Percentiles rank a stretch among this genome's conserved stretches.
phyloP scores from a whole-genome alignment of 2,797 vertebrate species.

The Crocidura indochinensis region DNA sequence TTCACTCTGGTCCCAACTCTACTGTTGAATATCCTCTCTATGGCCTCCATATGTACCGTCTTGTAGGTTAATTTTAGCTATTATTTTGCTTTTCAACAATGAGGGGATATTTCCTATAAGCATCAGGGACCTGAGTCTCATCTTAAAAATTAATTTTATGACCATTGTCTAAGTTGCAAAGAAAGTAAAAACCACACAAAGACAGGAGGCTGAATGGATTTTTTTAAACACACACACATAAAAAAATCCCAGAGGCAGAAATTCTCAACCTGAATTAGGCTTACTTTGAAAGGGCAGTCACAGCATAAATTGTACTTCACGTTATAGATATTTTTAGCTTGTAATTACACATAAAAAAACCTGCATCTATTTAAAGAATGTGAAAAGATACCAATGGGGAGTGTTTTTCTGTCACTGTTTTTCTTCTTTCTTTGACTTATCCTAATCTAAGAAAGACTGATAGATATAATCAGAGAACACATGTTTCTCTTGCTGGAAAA shows the following conservation, averaged over 20 bases:
- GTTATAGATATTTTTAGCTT: slow-evolving; percentile 83
- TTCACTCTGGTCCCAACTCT: too few species aligned
- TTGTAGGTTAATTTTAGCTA: slow-evolving; percentile 36
- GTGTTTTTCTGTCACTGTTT: slow-evolving; percentile 83
- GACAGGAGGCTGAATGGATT: slow-evolving; percentile 68
- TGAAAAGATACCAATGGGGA: slow-evolving; percentile 84
- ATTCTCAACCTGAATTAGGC: slow-evolving; percentile 74
- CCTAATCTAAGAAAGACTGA: slow-evolving; percentile 83
- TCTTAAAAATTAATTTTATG: slow-evolving; percentile 72
- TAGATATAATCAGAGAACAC: slow-evolving; percentile 88
- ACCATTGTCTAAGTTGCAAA: slow-evolving; percentile 72
- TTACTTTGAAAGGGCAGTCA: slow-evolving; percentile 80
- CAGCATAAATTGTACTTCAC: slow-evolving; percentile 80
- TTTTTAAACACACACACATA: too few species aligned
- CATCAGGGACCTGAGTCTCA: slow-evolving; percentile 58
- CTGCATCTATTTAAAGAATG: slow-evolving; percentile 87
- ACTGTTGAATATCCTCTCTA: not conserved
- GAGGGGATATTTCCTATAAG: slow-evolving; percentile 61
- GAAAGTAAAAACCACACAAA: slow-evolving; percentile 77
- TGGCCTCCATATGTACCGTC: not conserved
- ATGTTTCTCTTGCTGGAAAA: slow-evolving; percentile 87
- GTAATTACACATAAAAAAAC: slow-evolving; percentile 77
- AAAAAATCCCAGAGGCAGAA: slow-evolving; percentile 54
- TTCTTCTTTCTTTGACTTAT: slow-evolving; percentile 79
- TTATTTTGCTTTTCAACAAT: slow-evolving; percentile 56